Base-by-base conservation (phyloP, 2,113 vertebrate species). In the Podiceps cristatus region DNA sequence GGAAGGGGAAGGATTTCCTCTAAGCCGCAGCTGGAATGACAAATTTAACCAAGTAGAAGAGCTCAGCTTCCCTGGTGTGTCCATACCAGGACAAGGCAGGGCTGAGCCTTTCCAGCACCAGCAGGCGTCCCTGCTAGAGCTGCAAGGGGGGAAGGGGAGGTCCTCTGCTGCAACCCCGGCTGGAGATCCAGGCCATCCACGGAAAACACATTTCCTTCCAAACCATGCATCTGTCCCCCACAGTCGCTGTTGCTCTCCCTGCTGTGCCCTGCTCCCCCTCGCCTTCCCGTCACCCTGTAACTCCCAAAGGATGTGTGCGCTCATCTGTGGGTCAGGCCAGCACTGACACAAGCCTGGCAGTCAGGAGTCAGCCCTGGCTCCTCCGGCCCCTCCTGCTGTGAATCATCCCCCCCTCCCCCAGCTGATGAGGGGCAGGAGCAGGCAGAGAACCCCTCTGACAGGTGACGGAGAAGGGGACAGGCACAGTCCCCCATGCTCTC, bases 1-100 rank as follows among this genome's bases (percentile, higher is more conserved):
- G 69, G 81, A 89, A 28, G 25, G 71, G 80, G 77, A 86, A 87
- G 55, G 95, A 45, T 96, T 91, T 96, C 93, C 94, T 90, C 77
- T 95, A 97, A 97, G 94, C 86, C 0, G 8, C 53, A 82, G 74
- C 33, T 22, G 0, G 87, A 95, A 86, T 13, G 55, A 96, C 89
- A 88, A 69, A 91, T 87, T 87, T 91, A 96, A 93, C 89, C 50
- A 35, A 88, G 77, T 73, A 69, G 84, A 93, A 96, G 62, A 58
- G 69, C 73, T 95, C 40, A 19, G 84, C 53, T 86, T 64, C 86
- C 73, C 59, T 13, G 12, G 19, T 33, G 37, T 20, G 17, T 87
- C 86, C 3, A 3, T 56, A 60, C 20, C 52, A 60, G 27, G 33
- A 83, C 60, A 45, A 59, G n/a, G 33, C 22, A 13, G 3, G 7